Evolutionary conservation across 2,888 invertebrate species (phyloP), one percentile per base, ranked within the genome.

Genomic region (Chorisops tibialis): DNA sequence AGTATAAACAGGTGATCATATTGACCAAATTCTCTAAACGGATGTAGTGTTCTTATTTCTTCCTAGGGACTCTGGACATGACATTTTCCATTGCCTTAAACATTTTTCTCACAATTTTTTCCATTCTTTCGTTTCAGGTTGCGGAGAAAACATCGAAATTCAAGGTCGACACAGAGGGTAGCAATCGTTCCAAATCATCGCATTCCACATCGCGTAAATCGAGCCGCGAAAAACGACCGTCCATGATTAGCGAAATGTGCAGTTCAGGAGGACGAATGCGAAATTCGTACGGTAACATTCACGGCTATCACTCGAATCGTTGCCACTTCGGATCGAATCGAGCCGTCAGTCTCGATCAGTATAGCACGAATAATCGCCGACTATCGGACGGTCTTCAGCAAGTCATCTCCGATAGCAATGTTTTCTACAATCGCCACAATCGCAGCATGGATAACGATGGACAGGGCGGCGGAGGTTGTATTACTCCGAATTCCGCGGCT

Each of bases 101-200:
- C 30, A 30, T 9, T 30, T 30, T 30, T 30, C 30, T 30, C 30
- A 30, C 30, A 5, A 7, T 30, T 7, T 30, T 5, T 16, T 14
- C 16, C 6, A 11, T 39, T 65, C 49, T 22, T 54, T 12, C 9
- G n/a, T 69, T 66, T 2, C 63, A 82, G 71, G 81, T 83, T 30
- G 81, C 87, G 65, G 89, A 89, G 73, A 87, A 87, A 72, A 83
- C 88, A 2, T 81, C 88, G 39, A 88, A 88, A 72, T 88, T 88
- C 73, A 88, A 88, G 74, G 88, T 88, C 67, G 87, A 87, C 37
- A 88, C 88, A 1, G 88, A 88, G 71, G 82, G 84, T 60, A 75
- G 81, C 68, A 76, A 78, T 19, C 76, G 86, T 3, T 85, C 83
- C 69, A 86, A 86, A 70, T 85, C 74, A n/a, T 74, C 75, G 30